Conservation (phyloP, 1,140 invertebrate species). For the Zeugodacus cucurbitae region DNA sequence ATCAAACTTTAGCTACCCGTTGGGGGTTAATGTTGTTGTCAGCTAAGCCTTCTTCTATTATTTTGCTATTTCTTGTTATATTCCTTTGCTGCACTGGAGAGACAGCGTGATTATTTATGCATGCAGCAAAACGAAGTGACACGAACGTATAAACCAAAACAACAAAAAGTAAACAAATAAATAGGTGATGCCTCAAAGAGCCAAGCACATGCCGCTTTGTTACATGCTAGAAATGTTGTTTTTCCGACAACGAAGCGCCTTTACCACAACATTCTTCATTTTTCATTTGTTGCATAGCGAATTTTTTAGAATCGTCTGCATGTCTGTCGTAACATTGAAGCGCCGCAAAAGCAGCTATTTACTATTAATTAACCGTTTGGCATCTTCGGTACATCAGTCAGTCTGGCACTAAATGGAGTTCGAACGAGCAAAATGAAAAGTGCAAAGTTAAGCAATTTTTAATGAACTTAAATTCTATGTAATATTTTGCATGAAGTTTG, state of each 20-base stretch:
- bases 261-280: background rate
- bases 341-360: background rate
- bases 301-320: background rate
- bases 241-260: background rate
- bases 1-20: background rate
- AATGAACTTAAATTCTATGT: background rate
- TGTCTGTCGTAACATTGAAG: background rate
- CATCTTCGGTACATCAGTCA: too few relatives aligned
- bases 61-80: background rate
- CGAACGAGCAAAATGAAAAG: background rate
- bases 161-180: background rate
- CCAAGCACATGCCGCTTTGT: background rate
- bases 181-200: background rate
- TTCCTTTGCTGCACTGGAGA: background rate
- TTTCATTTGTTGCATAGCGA: too few relatives aligned
- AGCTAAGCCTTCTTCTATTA: background rate
- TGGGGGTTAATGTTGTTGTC: background rate
- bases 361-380: slow-evolving; percentile 27
- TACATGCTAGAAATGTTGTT: background rate
- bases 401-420: background rate
- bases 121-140: background rate
- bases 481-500: background rate
- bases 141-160: background rate
- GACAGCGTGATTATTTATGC: background rate
- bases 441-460: background rate